phyloP scores from a whole-genome alignment of 2,888 invertebrate genomes.

The Cerastoderma edule region DNA sequence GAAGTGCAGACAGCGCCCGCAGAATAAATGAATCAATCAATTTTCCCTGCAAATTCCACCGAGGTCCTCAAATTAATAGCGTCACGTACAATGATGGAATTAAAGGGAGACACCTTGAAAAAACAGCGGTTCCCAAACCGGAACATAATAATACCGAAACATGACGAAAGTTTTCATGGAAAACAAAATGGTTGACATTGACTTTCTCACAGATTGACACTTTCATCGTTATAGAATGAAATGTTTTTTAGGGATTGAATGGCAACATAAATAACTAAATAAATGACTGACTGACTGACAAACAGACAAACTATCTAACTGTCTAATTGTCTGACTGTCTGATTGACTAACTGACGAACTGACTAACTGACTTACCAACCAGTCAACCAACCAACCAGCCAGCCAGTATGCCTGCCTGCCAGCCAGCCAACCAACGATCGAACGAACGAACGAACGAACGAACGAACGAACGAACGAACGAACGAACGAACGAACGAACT shows the following conservation, averaged over 20 bases:
- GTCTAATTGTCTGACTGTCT: neutral
- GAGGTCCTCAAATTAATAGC: too few relatives aligned
- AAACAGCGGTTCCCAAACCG: too few relatives aligned
- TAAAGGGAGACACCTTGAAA: too few relatives aligned
- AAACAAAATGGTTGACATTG: neutral
- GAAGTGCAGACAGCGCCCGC: too few relatives aligned
- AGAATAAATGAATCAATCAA: too few relatives aligned
- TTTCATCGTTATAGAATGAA: too few relatives aligned
- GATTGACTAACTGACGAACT: neutral
- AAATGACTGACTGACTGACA: neutral
- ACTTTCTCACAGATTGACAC: neutral
- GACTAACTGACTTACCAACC: neutral
- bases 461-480: neutral
- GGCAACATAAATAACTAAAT: neutral
- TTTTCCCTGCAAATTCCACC: too few relatives aligned
- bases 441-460: neutral
- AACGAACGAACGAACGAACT: neutral
- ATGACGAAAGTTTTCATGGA: neutral
- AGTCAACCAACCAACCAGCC: neutral
- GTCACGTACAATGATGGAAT: too few relatives aligned
- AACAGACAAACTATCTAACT: neutral
- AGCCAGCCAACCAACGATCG: neutral
- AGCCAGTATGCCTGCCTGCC: neutral
- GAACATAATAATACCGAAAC: too few relatives aligned
- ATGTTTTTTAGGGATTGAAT: too few relatives aligned